These are phyloP conservation scores for Malurus alboscapulatus DNA, from an alignment of 2,113 vertebrate genomes.

Conservation along the genomic window DNA sequence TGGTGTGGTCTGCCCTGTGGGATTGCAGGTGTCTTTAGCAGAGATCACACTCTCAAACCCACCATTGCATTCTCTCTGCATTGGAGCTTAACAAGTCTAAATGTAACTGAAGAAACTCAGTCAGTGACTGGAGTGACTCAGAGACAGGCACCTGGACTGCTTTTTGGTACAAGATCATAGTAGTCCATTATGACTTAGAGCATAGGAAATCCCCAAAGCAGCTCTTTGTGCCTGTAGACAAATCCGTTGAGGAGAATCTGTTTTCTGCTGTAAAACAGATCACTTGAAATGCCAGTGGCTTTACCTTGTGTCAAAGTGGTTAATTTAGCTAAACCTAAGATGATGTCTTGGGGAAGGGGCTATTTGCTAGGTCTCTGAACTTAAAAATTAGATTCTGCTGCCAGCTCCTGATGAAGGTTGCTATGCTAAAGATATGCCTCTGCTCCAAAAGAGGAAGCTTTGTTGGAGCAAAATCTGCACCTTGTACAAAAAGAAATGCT, in stretches of 20 bases:
- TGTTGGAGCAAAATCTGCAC: not conserved
- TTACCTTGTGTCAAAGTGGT: not conserved
- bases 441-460: not conserved
- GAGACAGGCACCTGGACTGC: not conserved
- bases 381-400: not conserved
- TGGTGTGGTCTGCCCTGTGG: not conserved
- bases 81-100: not conserved
- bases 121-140: fast-evolving
- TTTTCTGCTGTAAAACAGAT: not conserved
- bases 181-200: not conserved
- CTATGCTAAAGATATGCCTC: not conserved
- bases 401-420: not conserved
- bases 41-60: not conserved
- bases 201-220: not conserved
- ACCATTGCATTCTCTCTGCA: not conserved
- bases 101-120: not conserved
- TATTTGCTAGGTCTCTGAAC: not conserved
- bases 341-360: not conserved
- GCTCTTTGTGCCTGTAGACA: not conserved
- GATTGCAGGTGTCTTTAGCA: not conserved
- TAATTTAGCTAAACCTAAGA: not conserved
- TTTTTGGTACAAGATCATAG: not conserved
- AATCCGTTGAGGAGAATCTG: not conserved
- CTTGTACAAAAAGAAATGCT: not conserved
- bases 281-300: not conserved